phyloP scores from a whole-genome alignment of 1,140 invertebrate species.

The Zophobas morio region DNA sequence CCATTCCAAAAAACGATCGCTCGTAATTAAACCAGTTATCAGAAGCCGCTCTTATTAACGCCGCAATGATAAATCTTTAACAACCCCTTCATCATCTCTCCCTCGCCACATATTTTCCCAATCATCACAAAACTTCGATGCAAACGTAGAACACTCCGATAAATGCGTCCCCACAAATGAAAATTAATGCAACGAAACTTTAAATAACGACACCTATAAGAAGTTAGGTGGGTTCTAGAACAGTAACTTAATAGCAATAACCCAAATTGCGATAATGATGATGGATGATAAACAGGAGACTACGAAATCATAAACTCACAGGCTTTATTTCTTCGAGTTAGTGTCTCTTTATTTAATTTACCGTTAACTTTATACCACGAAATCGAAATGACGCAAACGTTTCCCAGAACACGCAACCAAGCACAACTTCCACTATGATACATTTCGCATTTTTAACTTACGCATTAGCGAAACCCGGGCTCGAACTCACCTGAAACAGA shows the following conservation, averaged over 20 bases:
- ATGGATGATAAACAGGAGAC: conserved; percentile 42
- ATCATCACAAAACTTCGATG: not conserved
- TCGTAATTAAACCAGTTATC: too few species aligned
- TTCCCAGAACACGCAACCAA: too few species aligned
- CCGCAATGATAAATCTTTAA: too few species aligned
- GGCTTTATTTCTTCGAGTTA: conserved; percentile 38
- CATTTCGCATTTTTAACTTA: too few species aligned
- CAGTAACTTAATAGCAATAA: conserved; percentile 34
- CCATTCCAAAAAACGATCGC: too few species aligned
- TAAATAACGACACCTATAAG: conserved; percentile 16
- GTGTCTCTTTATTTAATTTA: conserved; percentile 38
- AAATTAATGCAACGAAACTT: conserved; percentile 17
- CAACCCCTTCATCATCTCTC: not conserved
- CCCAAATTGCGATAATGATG: conserved; percentile 36
- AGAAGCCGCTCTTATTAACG: too few species aligned
- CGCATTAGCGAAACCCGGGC: too few species aligned
- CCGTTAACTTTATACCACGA: conserved; percentile 9
- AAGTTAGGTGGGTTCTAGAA: conserved; percentile 40
- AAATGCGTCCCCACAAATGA: conserved; percentile 2
- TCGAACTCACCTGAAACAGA: not conserved
- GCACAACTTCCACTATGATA: too few species aligned
- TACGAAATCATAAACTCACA: conserved; percentile 38
- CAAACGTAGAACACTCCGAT: not conserved
- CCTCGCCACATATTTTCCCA: not conserved
- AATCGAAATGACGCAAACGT: conserved; percentile 2